Base-by-base conservation (phyloP, 1,140 invertebrate species). In the Sminthurinus signatus region DNA sequence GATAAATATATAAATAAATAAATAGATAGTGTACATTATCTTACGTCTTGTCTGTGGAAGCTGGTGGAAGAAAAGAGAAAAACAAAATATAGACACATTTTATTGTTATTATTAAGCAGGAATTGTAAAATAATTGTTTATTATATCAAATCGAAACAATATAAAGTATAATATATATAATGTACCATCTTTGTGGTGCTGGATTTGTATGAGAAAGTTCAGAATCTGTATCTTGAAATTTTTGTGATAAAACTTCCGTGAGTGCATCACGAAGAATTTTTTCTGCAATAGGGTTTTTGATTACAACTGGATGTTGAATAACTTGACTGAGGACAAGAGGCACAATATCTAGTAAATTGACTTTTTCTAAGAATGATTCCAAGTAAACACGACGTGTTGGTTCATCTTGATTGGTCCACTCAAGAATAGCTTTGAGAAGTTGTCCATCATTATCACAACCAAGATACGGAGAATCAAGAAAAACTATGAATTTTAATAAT, bases 361-460 rank as follows among this genome's bases (percentile, higher is more conserved):
- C 60, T 69, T 56, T 69, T 14, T 63, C 64, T 28, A 72, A n/a
- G 46, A 72, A 67, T 51, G 64, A 59, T 31, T 51, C 50, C 23
- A 72, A 44, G 43, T 39, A 62, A 17, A 48, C 25, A 19, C 39
- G 67, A 31, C 70, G 36, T 28, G 60, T 67, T n/a, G 32, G 51
- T 17, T n/a, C n/a, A 31, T 69, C 67, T 36, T 59, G 52, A 60
- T 61, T 69, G 27, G 70, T 69, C 70, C 70, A 72, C 32, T 69
- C 62, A n/a, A 72, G 17, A n/a, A 72, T 52, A 21, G 54, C 67
- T 59, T 75, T 68, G 23, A 74, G 52, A 27, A 75, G 68, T 32
- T 74, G 68, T 44, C 72, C 73, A 65, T 75, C 72, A 48, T 73
- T 68, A 58, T 69, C 58, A 62, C 71, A 71, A 59, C 72, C 73